These are phyloP conservation scores for Noctua fimbriata DNA, from an alignment of 2,888 invertebrate species.

Conservation along the genomic window DNA sequence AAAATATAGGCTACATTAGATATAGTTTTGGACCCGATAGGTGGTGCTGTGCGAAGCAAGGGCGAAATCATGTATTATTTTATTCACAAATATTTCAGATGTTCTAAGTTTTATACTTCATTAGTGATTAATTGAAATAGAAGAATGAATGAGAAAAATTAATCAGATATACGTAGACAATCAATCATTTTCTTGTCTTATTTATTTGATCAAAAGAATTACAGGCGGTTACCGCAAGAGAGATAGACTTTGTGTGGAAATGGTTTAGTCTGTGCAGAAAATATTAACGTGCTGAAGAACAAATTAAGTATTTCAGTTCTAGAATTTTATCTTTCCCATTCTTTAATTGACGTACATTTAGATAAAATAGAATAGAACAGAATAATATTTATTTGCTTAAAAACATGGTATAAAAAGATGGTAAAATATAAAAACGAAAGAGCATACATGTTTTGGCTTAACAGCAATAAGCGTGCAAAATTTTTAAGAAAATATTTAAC, in stretches of 20 bases:
- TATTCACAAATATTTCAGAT: not conserved
- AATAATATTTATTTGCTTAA: no score
- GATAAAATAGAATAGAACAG: no score
- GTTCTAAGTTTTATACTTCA: not conserved
- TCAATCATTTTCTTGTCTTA: slow-evolving; percentile 5
- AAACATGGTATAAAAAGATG: no score
- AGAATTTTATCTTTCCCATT: no score
- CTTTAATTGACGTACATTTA: not conserved
- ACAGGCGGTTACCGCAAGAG: not conserved
- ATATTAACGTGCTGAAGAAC: not conserved
- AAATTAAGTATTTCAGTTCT: not conserved
- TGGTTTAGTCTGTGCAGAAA: not conserved
- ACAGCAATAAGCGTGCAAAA: no score
- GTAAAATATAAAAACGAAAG: no score
- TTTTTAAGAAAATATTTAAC: no score
- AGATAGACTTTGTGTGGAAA: not conserved
- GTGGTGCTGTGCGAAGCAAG: no score
- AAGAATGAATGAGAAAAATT: not conserved
- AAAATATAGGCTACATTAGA: no score
- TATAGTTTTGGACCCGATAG: no score
- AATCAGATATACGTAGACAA: not conserved
- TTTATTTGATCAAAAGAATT: not conserved
- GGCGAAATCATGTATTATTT: no score
- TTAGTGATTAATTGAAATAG: not conserved
- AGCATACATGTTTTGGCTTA: no score